Conservation (phyloP, 2,888 invertebrate genomes). For the Criorhina ranunculi region DNA sequence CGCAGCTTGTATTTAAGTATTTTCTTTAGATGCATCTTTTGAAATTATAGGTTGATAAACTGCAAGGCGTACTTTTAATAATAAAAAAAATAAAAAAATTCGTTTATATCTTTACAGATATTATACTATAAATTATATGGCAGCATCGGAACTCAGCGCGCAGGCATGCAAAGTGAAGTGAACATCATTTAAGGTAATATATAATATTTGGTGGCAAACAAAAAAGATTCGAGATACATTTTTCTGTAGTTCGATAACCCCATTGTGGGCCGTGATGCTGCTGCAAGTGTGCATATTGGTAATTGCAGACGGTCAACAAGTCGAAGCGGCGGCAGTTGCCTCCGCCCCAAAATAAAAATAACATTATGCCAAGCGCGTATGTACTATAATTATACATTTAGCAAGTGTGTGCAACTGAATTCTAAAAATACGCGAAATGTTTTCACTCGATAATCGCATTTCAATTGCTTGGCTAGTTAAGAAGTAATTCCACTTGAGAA, state of each 20-base stretch:
- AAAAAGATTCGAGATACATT: constrained; percentile 23
- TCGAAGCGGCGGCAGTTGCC: neutral
- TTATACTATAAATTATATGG: constrained; percentile 62
- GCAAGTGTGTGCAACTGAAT: constrained; percentile 73
- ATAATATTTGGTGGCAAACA: constrained; percentile 69
- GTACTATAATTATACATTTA: constrained; percentile 69
- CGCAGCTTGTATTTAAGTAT: constrained; percentile 57
- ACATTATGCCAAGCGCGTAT: constrained; percentile 53
- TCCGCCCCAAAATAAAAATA: constrained; percentile 54
- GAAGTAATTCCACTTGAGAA: constrained; percentile 57
- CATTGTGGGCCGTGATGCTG: constrained; percentile 36
- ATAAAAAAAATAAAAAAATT: constrained; percentile 16
- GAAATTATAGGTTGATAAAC: constrained; percentile 75
- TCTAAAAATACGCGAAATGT: constrained; percentile 65
- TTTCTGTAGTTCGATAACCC: constrained; percentile 62
- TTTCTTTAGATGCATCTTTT: constrained; percentile 56
- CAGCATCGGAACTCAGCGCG: constrained; percentile 37
- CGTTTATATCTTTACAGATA: constrained; percentile 39
- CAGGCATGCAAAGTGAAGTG: constrained; percentile 68
- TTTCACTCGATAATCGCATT: constrained; percentile 61
- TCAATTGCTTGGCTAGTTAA: constrained; percentile 67
- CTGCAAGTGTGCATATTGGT: constrained; percentile 50
- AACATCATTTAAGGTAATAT: constrained; percentile 72
- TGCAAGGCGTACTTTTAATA: constrained; percentile 61
- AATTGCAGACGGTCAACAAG: constrained; percentile 54